A percentile compares a stretch with the other conserved stretches of the same genome.
phyloP scores from a whole-genome alignment of 2,888 invertebrate species.

The Apocheima hispidaria region DNA sequence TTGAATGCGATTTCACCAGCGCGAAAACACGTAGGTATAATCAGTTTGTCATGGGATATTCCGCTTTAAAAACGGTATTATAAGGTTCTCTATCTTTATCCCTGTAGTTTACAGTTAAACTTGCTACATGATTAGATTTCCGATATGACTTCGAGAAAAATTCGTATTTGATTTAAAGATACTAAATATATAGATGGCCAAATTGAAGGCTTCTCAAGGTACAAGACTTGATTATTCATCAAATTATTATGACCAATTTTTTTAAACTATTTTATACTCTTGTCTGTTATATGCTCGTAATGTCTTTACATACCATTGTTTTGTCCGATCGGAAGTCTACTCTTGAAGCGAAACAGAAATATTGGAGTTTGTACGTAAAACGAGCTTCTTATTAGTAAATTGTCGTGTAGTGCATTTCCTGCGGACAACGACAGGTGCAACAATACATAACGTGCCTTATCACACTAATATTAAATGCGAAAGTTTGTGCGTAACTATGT shows the following conservation, averaged over 20 bases:
- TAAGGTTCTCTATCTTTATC: too few species aligned
- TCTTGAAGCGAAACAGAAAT: constrained; percentile 16
- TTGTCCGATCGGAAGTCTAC: constrained; percentile 22
- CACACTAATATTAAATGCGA: not conserved
- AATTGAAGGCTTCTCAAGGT: too few species aligned
- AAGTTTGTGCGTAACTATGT: not conserved
- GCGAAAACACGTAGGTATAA: too few species aligned
- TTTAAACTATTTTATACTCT: not conserved
- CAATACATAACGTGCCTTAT: constrained; percentile 16
- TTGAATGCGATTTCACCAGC: too few species aligned
- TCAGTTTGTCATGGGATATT: too few species aligned
- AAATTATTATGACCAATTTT: too few species aligned
- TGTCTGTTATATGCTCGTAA: not conserved
- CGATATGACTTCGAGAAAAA: constrained; percentile 1
- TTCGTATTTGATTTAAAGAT: not conserved
- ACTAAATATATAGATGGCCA: too few species aligned
- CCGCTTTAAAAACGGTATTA: too few species aligned
- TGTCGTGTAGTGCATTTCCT: constrained; percentile 32
- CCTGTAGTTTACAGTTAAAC: not conserved
- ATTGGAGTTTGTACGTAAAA: constrained; percentile 21
- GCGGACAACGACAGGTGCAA: constrained; percentile 25
- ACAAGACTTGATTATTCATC: too few species aligned
- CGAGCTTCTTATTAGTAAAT: constrained; percentile 25
- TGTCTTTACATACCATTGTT: constrained; percentile 13
- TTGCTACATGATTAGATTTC: constrained; percentile 6